These are phyloP conservation scores for Xenopus laevis DNA, from an alignment of 2,113 vertebrate species.

Conservation along the genomic window DNA sequence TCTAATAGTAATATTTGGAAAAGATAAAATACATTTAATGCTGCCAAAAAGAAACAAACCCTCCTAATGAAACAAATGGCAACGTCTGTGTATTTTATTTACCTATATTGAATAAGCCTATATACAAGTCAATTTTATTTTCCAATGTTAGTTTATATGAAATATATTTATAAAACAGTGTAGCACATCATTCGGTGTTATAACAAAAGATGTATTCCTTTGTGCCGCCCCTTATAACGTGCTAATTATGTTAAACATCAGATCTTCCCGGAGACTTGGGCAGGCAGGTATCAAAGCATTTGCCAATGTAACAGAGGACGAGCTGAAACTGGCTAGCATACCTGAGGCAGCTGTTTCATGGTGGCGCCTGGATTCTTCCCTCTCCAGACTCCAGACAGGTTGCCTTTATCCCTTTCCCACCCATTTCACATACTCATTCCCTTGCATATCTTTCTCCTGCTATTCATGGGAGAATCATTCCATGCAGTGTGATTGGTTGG, in stretches of 20 bases:
- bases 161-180: no score
- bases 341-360: constrained; percentile 83
- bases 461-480: constrained; percentile 67
- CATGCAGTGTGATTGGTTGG: constrained; percentile 57
- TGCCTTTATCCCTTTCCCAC: constrained; percentile 43
- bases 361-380: constrained; percentile 80
- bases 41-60: no score
- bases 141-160: no score
- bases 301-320: constrained; percentile 61
- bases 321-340: constrained; percentile 71
- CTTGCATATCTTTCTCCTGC: constrained; percentile 60
- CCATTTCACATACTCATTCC: constrained; percentile 59
- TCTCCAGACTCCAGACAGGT: constrained; percentile 64
- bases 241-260: neutral
- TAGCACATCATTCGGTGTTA: no score
- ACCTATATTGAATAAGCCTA: no score
- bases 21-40: no score
- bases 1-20: no score
- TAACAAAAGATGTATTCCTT: neutral
- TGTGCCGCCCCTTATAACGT: neutral
- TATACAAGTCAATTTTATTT: no score
- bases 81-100: no score
- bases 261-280: neutral
- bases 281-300: neutral
- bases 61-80: no score